phyloP scores from a whole-genome alignment of 2,797 vertebrate species.

The Pseudochirops corinnae region DNA sequence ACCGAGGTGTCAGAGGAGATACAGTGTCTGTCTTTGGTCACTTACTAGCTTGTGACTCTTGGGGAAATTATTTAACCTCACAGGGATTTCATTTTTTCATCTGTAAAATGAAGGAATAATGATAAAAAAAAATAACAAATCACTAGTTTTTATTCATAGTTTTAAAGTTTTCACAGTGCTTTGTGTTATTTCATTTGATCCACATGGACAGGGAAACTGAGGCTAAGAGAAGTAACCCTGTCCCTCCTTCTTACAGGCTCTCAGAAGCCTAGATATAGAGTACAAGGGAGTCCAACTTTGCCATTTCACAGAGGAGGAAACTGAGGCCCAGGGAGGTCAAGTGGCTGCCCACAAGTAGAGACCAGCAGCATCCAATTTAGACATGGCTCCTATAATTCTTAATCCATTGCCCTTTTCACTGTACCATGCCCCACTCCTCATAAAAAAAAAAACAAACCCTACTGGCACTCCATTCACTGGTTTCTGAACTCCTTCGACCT shows the following conservation, averaged over 20 bases:
- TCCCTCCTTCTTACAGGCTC: neutral
- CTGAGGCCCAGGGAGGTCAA: neutral
- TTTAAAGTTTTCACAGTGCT: neutral
- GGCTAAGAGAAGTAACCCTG: neutral
- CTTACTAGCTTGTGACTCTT: neutral
- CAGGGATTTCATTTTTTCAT: neutral
- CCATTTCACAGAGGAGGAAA: neutral
- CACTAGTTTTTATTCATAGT: neutral
- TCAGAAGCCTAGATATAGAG: neutral
- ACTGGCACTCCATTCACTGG: neutral
- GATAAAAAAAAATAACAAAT: too few relatives aligned
- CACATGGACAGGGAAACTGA: neutral
- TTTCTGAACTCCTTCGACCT: constrained; percentile 34
- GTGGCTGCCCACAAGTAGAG: neutral
- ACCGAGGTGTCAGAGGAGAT: neutral
- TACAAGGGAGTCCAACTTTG: neutral
- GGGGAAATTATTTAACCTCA: neutral
- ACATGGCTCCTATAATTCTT: neutral
- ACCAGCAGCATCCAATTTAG: neutral
- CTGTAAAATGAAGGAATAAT: neutral
- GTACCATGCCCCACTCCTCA: too few relatives aligned
- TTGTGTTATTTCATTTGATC: neutral
- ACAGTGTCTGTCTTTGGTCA: neutral
- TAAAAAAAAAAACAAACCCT: neutral
- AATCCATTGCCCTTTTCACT: neutral